Base-by-base conservation (phyloP, 2,113 vertebrate species). In the Brachypodius melanocephalos region DNA sequence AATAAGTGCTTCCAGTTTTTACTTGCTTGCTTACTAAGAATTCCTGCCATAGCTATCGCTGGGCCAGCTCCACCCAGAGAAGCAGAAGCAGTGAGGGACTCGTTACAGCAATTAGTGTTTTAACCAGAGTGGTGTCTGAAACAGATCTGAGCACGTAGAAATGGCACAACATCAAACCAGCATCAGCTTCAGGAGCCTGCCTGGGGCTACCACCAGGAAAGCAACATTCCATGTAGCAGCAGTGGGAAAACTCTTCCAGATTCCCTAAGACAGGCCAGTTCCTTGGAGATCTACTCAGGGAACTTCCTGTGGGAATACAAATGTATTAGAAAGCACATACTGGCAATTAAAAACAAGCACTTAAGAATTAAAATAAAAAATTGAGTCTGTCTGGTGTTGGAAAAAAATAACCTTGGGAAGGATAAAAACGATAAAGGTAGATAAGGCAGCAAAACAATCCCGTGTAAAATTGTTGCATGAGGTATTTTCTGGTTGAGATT, bases 21-120 rank as follows among this genome's bases (percentile, higher is more conserved):
- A 93, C 94, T 96, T 95, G 93, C 93, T 95, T 94, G 89, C 93
- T 95, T 83, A 91, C 87, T 43, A 92, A 91, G 94, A 96, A 95
- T 95, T 97, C 96, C 84, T 89, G 15, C 91, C 94, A 94, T 95
- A 96, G 91, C 91, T 92, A 57, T 81, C 3, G 0, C 74, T 42
- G 49, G 89, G 93, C 69, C 74, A 78, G 87, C 95, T 95, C 96
- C 91, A 89, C 94, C 92, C 87, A 57, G 10, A 87, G 94, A 6
- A 76, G 69, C 73, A 68, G 54, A 42, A 95, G 86, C 84, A 81
- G 55, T 17, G 84, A 81, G 61, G 87, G 78, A 40, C 93, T 96
- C 28, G 45, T 94, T 91, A 67, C 40, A 91, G 89, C 93, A 95
- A 95, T 96, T 92, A 95, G 87, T 89, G 93, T 49, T 89, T 89